These are phyloP conservation scores for Pocillopora damicornis DNA, from an alignment of 64 coral and sea anemone genomes.

Conservation along the genomic window DNA sequence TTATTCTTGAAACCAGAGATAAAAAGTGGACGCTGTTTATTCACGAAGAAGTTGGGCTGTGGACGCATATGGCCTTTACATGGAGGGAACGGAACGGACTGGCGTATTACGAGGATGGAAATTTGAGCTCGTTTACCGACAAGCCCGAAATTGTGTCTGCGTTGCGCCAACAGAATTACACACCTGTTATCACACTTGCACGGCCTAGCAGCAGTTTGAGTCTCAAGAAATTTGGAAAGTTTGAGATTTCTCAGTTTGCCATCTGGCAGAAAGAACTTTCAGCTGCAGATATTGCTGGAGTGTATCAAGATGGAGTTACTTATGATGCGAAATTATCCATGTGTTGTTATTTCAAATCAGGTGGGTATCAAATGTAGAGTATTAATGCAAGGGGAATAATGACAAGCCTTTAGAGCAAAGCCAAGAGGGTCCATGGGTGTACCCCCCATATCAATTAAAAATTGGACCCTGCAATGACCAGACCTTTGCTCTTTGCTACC, in stretches of 20 bases:
- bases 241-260: constrained; percentile 88
- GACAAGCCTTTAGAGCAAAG: too few relatives aligned
- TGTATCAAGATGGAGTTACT: constrained; percentile 38
- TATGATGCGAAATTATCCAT: constrained; percentile 32
- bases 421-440: too few relatives aligned
- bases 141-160: constrained; percentile 16
- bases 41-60: constrained; percentile 29
- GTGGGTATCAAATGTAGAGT: constrained; percentile 9
- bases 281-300: constrained; percentile 34
- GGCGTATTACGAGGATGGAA: constrained; percentile 59
- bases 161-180: constrained; percentile 36
- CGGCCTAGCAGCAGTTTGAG: constrained; percentile 44
- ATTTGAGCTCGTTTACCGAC: constrained; percentile 58
- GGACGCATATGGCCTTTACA: constrained; percentile 60
- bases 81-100: constrained; percentile 30
- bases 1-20: constrained; percentile 42
- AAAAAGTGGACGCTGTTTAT: constrained; percentile 45
- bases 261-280: constrained; percentile 80
- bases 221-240: constrained; percentile 58
- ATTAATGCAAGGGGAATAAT: not conserved
- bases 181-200: constrained; percentile 74
- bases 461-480: too few relatives aligned
- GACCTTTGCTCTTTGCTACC: too few relatives aligned
- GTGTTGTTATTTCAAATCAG: constrained; percentile 69
- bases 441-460: too few relatives aligned